Conservation (phyloP, 2,797 vertebrate genomes). For the Lagocephalus sceleratus region DNA sequence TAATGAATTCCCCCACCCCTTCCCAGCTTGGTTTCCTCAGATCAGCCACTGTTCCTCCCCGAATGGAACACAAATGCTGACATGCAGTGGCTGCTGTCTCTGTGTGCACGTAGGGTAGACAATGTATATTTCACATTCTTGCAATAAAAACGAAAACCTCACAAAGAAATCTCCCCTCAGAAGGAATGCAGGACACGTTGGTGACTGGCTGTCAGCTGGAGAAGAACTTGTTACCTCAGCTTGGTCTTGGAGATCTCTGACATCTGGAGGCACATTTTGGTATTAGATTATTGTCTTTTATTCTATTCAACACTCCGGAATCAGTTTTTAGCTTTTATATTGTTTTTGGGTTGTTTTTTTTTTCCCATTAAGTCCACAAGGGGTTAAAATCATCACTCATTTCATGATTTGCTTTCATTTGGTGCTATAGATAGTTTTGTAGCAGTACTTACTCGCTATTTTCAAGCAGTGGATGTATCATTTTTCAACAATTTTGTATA, state of each 20-base stretch:
- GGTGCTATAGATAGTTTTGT: slow-evolving; percentile 58
- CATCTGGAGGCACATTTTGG: slow-evolving; percentile 15
- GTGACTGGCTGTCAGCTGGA: slow-evolving; percentile 11
- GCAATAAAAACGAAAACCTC: slow-evolving; percentile 12
- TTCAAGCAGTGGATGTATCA: slow-evolving; percentile 35
- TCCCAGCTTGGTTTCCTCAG: slow-evolving; percentile 16
- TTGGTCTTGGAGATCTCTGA: slow-evolving; percentile 9
- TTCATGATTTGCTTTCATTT: slow-evolving; percentile 29
- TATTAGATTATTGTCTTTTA: slow-evolving; percentile 17
- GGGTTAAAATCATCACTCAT: slow-evolving; percentile 15
- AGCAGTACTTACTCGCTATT: slow-evolving; percentile 43
- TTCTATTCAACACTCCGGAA: no score
- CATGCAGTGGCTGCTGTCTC: slow-evolving; percentile 31
- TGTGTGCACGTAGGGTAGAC: neutral
- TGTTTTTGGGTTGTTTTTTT: slow-evolving; percentile 16
- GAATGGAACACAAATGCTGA: no score
- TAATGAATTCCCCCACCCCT: neutral
- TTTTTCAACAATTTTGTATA: slow-evolving; percentile 43
- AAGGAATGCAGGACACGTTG: neutral
- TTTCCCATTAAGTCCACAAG: slow-evolving; percentile 21
- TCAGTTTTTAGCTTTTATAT: neutral
- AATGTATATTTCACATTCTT: neutral
- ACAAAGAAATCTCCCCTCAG: slow-evolving; percentile 14
- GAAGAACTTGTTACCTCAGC: slow-evolving; percentile 7
- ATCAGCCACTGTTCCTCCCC: neutral